Conservation (phyloP, 2,888 invertebrate genomes). For the Heliconius sara region DNA sequence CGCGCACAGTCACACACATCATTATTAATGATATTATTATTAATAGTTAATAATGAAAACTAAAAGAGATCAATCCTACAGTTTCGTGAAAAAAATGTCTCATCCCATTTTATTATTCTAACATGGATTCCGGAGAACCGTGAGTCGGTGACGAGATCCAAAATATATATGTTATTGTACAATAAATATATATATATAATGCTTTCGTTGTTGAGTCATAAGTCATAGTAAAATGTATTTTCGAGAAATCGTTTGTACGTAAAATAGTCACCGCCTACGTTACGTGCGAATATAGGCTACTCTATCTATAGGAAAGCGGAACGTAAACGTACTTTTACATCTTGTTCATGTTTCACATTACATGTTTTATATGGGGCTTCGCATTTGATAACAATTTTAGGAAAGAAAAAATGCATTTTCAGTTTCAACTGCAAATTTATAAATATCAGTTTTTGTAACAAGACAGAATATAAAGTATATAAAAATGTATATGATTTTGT, state of each 20-base stretch:
- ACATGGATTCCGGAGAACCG: conserved; percentile 28
- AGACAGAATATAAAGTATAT: no score
- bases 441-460: no score
- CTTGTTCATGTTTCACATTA: neutral
- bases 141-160: neutral
- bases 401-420: neutral
- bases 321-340: neutral
- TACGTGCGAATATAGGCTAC: neutral
- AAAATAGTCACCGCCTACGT: conserved; percentile 13
- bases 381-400: neutral
- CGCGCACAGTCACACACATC: no score
- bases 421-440: neutral
- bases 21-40: neutral
- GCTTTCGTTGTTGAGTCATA: conserved; percentile 1
- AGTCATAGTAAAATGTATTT: conserved; percentile 4
- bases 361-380: neutral
- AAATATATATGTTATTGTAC: neutral
- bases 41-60: neutral
- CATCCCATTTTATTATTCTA: conserved; percentile 27
- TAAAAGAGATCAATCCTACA: neutral
- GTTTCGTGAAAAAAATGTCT: conserved; percentile 30
- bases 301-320: neutral
- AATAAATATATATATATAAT: neutral
- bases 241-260: conserved; percentile 2
- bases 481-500: no score